Base-by-base conservation (phyloP, 2,797 vertebrate species). In the Diglossa cyanea region DNA sequence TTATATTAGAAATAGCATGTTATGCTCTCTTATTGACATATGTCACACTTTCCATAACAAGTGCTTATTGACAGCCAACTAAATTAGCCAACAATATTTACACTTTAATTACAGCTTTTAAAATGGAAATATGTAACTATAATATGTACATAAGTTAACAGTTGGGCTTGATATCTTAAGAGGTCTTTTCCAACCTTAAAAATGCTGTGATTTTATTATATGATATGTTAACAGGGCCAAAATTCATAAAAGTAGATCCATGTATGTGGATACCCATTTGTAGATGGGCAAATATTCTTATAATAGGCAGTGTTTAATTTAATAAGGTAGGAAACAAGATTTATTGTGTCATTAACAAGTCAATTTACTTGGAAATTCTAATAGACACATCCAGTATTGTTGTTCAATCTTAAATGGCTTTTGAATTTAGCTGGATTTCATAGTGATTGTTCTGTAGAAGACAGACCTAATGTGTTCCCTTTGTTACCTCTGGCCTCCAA, bases 51-150 rank as follows among this genome's bases (percentile, higher is more conserved):
- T 62, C 81, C 31, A 13, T 88, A 91, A 74, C 72, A 67, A 96
- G 78, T 86, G 62, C 51, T 26, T 88, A 88, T 74, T 94, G 89
- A 94, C 88, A 93, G 79, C 76, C 82, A 94, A 48, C 62, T 75
- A 83, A 28, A 86, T 91, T 96, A 96, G 62, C 48, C 94, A 91
- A 91, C 78, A 93, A 77, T 95, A 95, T 96, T 97, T 96, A 91
- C 85, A 75, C 51, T 83, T 90, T 83, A 90, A 94, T 94, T 93
- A 66, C 58, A 28, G 85, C 78, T 78, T 92, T 93, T 74, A 57
- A 95, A 90, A 90, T 77, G 42, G 48, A 95, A 96, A 85, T 87
- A 89, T 65, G 28, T 74, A 80, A 65, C 67, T 70, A 62, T 67
- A 31, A 51, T 68, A 55, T 77, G 53, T 82, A 74, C 35, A 12